Evolutionary conservation across 2,797 vertebrate species (phyloP).

Genomic region (Pseudomugil tenellus): DNA sequence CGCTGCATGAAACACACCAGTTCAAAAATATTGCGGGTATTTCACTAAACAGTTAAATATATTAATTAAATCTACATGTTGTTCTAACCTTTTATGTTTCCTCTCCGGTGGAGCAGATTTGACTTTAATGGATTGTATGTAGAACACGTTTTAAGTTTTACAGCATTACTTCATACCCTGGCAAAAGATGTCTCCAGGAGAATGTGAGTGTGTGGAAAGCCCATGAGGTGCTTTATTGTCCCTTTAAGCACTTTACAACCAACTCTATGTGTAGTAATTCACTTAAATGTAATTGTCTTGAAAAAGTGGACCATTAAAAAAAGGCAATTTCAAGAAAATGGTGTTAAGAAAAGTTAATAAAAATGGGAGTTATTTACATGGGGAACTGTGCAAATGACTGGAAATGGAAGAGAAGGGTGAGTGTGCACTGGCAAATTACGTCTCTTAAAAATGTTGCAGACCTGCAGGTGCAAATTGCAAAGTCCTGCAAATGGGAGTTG

Average conservation of each 20-base stretch:
- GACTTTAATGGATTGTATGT: conserved; percentile 55
- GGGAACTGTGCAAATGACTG: conserved; percentile 68
- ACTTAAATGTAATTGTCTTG: conserved; percentile 76
- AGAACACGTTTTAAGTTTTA: conserved; percentile 73
- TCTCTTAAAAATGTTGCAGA: conserved; percentile 63
- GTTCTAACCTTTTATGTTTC: conserved; percentile 56
- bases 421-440: conserved; percentile 56
- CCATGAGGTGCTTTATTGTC: conserved; percentile 75
- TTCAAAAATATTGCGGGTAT: conserved; percentile 25
- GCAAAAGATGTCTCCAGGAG: conserved; percentile 69
- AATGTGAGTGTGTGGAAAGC: conserved; percentile 61
- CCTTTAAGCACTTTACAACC: conserved; percentile 73
- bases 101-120: conserved; percentile 41
- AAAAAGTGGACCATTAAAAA: conserved; percentile 75
- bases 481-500: conserved; percentile 27
- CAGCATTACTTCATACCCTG: conserved; percentile 78
- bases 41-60: conserved; percentile 18
- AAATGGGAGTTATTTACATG: conserved; percentile 79
- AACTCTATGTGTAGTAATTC: conserved; percentile 68
- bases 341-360: conserved; percentile 78
- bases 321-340: conserved; percentile 70
- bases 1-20: conserved; percentile 56
- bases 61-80: conserved; percentile 33
- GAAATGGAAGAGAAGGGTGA: conserved; percentile 66
- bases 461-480: conserved; percentile 65